Conservation (phyloP, 1,140 invertebrate species). For the Thrips palmi region DNA sequence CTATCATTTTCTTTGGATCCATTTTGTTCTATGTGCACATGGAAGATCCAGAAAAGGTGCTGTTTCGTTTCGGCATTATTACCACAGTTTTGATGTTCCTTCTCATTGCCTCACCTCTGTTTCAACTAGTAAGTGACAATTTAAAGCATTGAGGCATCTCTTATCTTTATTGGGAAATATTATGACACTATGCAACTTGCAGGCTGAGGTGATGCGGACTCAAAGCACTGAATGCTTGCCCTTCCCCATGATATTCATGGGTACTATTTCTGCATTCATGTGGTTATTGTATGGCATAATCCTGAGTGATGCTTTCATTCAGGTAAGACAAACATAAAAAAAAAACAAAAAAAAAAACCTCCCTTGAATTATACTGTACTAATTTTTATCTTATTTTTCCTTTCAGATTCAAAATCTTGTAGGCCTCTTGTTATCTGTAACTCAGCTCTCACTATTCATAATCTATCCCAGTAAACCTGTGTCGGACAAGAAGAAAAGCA, state of each 20-base stretch:
- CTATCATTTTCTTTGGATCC: constrained; percentile 29
- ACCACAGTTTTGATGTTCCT: constrained; percentile 44
- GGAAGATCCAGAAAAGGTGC: constrained; percentile 39
- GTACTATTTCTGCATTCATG: constrained; percentile 47
- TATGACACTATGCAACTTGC: too few species aligned
- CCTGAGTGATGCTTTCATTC: constrained; percentile 52
- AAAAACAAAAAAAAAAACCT: constrained; percentile 1
- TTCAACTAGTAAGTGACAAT: constrained; percentile 48
- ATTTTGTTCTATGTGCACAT: constrained; percentile 38
- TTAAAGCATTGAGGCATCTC: too few species aligned
- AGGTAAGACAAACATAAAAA: constrained; percentile 37
- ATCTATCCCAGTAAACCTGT: constrained; percentile 41
- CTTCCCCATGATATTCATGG: constrained; percentile 62
- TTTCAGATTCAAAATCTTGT: constrained; percentile 48
- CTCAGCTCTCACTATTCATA: constrained; percentile 42
- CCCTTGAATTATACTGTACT: constrained; percentile 7
- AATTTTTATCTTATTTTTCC: constrained; percentile 19
- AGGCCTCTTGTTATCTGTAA: constrained; percentile 32
- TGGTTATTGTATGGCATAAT: constrained; percentile 70
- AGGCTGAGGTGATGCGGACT: constrained; percentile 48
- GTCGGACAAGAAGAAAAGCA: too few species aligned
- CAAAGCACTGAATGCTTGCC: constrained; percentile 61
- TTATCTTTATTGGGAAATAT: too few species aligned
- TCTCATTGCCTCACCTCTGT: constrained; percentile 47
- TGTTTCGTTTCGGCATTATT: constrained; percentile 47